These are phyloP conservation scores for Pristionchus maxplancki DNA, from an alignment of 2,888 invertebrate species.

Conservation along the genomic window DNA sequence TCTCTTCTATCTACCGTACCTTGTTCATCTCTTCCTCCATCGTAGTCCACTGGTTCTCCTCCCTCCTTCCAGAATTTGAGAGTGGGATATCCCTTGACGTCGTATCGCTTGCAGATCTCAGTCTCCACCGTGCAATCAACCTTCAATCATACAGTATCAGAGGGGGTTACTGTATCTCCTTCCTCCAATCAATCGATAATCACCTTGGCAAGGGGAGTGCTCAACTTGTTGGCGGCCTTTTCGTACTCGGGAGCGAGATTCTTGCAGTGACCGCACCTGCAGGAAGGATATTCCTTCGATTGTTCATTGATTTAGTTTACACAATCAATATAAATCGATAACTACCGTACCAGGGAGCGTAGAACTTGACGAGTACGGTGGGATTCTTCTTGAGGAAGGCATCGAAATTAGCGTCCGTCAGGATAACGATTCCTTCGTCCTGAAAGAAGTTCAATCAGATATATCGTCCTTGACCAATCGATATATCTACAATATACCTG, in stretches of 20 bases:
- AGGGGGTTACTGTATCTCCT: background rate
- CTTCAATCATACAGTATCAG: conserved; percentile 12
- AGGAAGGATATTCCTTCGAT: conserved; percentile 4
- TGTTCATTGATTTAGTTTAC: too few relatives aligned
- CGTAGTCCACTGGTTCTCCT: conserved; percentile 80
- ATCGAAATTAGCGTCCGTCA: conserved; percentile 77
- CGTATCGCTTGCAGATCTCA: conserved; percentile 79
- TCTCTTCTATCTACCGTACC: conserved; percentile 57
- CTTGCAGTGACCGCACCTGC: conserved; percentile 81
- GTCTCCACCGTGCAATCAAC: conserved; percentile 79
- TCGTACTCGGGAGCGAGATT: conserved; percentile 80
- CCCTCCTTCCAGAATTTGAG: conserved; percentile 81
- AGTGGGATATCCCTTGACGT: conserved; percentile 81
- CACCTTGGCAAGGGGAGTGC: conserved; percentile 72
- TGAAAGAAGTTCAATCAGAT: background rate
- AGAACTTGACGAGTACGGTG: conserved; percentile 81
- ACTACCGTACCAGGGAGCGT: conserved; percentile 81
- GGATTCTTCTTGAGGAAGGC: conserved; percentile 77
- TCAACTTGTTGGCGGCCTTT: conserved; percentile 79
- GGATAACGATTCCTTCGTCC: conserved; percentile 68
- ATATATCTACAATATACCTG: background rate
- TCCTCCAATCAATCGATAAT: conserved; percentile 39
- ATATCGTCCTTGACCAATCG: background rate
- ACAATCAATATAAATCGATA: conserved; percentile 35
- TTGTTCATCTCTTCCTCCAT: conserved; percentile 79